Conservation (phyloP, 1,140 invertebrate species). For the Triops cancriformis region DNA sequence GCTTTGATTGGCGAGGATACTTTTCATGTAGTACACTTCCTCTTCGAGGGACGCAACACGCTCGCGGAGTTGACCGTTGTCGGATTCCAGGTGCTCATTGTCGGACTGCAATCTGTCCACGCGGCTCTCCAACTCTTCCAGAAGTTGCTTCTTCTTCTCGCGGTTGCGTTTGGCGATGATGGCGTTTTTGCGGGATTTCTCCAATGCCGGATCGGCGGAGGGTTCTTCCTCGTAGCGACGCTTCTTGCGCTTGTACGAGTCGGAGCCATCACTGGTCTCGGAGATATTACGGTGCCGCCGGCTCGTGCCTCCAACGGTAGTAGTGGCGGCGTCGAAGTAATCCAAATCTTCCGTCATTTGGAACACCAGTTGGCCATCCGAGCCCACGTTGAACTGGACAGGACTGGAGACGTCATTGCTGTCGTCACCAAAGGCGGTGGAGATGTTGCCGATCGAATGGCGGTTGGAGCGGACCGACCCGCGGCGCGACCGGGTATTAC, state of each 20-base stretch:
- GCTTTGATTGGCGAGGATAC: constrained; percentile 27
- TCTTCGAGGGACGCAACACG: constrained; percentile 23
- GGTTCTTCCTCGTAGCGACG: constrained; percentile 28
- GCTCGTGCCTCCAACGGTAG: neutral
- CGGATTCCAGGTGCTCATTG: constrained; percentile 21
- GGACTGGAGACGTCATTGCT: neutral
- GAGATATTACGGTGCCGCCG: neutral
- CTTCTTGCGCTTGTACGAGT: constrained; percentile 36
- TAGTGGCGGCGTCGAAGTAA: neutral
- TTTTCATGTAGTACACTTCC: constrained; percentile 28
- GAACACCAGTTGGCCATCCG: neutral
- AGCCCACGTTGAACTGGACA: neutral
- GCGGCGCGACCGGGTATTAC: neutral
- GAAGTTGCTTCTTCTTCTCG: constrained; percentile 30
- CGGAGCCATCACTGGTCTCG: constrained; percentile 16
- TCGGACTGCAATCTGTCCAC: constrained; percentile 20
- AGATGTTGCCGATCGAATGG: neutral
- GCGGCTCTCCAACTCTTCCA: constrained; percentile 25
- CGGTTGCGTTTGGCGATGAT: constrained; percentile 33
- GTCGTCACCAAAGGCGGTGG: neutral
- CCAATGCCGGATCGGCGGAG: constrained; percentile 27
- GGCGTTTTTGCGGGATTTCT: constrained; percentile 31
- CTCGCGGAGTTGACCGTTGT: constrained; percentile 20
- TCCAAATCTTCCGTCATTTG: neutral
- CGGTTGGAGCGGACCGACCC: neutral